Evolutionary conservation across 2,797 vertebrate genomes (phyloP).

Genomic region (Diplodus sargus): DNA sequence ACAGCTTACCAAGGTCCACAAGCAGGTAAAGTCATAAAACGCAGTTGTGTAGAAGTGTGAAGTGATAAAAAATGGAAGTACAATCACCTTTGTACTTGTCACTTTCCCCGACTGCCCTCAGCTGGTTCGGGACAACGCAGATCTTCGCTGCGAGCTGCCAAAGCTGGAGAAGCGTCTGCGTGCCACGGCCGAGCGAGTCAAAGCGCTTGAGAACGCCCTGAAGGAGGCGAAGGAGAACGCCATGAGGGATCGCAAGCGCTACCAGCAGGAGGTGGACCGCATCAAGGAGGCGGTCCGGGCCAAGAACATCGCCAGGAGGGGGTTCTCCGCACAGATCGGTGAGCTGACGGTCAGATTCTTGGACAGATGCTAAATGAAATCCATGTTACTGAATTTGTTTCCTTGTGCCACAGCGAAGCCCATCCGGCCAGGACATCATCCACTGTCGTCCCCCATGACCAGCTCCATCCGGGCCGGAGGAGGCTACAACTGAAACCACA

Average conservation of each 20-base stretch:
- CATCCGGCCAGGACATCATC: conserved; percentile 92
- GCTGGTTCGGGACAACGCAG: conserved; percentile 93
- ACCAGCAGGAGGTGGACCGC: conserved; percentile 96
- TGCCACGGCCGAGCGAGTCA: conserved; percentile 92
- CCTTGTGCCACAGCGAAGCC: conserved; percentile 87
- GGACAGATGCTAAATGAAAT: neutral
- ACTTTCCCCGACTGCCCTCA: neutral
- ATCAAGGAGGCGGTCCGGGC: conserved; percentile 96
- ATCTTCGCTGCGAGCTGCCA: conserved; percentile 95
- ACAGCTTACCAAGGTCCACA: conserved; percentile 97
- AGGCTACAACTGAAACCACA: conserved; percentile 78
- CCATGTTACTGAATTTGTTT: neutral
- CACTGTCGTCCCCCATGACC: conserved; percentile 88
- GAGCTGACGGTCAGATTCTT: conserved; percentile 40
- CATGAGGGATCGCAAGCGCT: conserved; percentile 93
- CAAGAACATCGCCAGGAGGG: conserved; percentile 95
- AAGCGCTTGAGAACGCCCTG: conserved; percentile 92
- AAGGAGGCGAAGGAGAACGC: conserved; percentile 94
- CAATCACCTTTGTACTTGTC: too few relatives aligned
- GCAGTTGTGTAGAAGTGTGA: too few relatives aligned
- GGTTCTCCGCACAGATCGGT: conserved; percentile 95
- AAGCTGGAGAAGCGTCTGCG: conserved; percentile 94
- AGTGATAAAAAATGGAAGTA: too few relatives aligned
- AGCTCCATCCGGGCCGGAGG: conserved; percentile 85
- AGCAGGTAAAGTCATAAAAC: conserved; percentile 79